A percentile compares a stretch with the other conserved stretches of the same genome.
These are phyloP conservation scores for Zootermopsis nevadensis DNA, from an alignment of 2,888 invertebrate species.

Conservation along the genomic window DNA sequence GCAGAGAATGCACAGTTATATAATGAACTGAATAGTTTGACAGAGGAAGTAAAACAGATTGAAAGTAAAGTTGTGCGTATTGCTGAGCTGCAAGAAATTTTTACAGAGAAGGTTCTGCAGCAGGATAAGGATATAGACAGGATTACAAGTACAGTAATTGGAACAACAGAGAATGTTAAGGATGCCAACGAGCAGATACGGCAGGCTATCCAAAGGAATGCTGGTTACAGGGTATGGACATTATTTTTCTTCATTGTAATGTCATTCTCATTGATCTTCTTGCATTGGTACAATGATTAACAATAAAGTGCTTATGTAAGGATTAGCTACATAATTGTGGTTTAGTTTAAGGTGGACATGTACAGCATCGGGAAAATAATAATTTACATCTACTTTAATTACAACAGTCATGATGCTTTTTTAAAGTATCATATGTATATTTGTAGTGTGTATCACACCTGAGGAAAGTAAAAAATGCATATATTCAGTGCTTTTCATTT, in stretches of 20 bases:
- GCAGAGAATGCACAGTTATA: slow-evolving; percentile 89
- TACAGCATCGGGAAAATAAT: no score
- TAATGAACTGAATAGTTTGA: slow-evolving; percentile 87
- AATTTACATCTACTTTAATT: no score
- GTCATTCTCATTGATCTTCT: slow-evolving; percentile 94
- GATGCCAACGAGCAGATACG: slow-evolving; percentile 97
- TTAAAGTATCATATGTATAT: no score
- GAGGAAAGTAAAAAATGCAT: no score
- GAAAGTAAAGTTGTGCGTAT: slow-evolving; percentile 95
- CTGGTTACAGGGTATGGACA: slow-evolving; percentile 93
- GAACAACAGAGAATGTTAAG: slow-evolving; percentile 94
- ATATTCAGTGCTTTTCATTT: no score
- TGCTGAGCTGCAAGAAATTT: slow-evolving; percentile 93
- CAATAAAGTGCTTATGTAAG: no score
- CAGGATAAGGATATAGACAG: slow-evolving; percentile 95
- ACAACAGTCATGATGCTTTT: no score
- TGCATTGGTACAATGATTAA: slow-evolving; percentile 98
- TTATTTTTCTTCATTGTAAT: slow-evolving; percentile 95
- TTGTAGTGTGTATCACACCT: no score
- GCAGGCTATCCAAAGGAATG: slow-evolving; percentile 97
- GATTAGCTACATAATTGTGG: no score
- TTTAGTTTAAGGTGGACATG: no score
- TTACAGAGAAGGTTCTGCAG: slow-evolving; percentile 90
- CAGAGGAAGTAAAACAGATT: slow-evolving; percentile 91
- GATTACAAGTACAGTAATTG: slow-evolving; percentile 88